Percentiles rank a stretch among this genome's conserved stretches.
These are phyloP conservation scores for Zaprionus vittiger DNA, from an alignment of 1,140 invertebrate species.

Conservation along the genomic window DNA sequence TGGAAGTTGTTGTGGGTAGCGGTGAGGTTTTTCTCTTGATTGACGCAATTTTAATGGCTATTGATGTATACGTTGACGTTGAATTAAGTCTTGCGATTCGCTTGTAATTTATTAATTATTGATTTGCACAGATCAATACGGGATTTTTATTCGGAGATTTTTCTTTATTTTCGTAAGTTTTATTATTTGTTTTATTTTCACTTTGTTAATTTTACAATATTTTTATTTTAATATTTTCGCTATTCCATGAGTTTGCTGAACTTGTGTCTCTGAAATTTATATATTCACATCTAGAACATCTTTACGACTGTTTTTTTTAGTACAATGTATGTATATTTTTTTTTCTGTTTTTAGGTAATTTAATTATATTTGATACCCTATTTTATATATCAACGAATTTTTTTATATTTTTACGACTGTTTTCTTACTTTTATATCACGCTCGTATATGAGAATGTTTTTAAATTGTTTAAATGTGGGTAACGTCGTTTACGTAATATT, in stretches of 20 bases:
- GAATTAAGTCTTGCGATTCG: slow-evolving; percentile 42
- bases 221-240: background rate
- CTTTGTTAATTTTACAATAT: background rate
- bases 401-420: background rate
- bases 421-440: background rate
- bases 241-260: background rate
- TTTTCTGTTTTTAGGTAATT: background rate
- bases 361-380: background rate
- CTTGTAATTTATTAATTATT: background rate
- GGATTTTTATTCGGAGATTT: background rate
- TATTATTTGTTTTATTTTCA: background rate
- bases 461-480: background rate
- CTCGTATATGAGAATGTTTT: background rate
- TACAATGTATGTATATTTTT: background rate
- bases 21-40: slow-evolving; percentile 81
- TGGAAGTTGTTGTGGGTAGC: slow-evolving; percentile 67
- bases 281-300: background rate
- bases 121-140: too few species aligned
- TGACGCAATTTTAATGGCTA: slow-evolving; percentile 81
- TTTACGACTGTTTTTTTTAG: background rate
- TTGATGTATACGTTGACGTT: slow-evolving; percentile 59
- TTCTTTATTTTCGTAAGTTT: background rate
- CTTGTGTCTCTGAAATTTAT: background rate
- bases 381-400: background rate
- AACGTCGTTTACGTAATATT: slow-evolving; percentile 4